These are phyloP conservation scores for Tetrapedia diversipes DNA, from an alignment of 2,888 invertebrate genomes.

Conservation along the genomic window DNA sequence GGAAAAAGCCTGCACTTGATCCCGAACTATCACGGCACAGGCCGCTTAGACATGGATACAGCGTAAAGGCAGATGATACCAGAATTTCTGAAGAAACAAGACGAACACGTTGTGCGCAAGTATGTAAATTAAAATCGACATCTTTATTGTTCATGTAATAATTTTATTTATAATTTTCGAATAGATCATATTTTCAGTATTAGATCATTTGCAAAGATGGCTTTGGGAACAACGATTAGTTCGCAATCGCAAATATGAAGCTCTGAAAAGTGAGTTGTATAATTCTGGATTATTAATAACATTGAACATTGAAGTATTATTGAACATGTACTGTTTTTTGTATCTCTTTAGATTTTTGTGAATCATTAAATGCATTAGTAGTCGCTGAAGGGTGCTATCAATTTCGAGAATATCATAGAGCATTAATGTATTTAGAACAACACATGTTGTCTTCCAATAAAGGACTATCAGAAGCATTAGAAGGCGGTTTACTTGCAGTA, in stretches of 20 bases:
- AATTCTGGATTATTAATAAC: neutral
- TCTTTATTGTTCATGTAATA: slow-evolving; percentile 11
- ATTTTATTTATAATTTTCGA: slow-evolving; percentile 40
- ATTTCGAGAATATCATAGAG: slow-evolving; percentile 90
- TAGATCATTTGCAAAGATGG: slow-evolving; percentile 92
- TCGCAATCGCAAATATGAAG: slow-evolving; percentile 69
- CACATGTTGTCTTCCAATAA: slow-evolving; percentile 85
- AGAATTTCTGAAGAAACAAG: slow-evolving; percentile 80
- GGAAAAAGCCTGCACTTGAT: slow-evolving; percentile 73
- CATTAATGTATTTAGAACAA: slow-evolving; percentile 90
- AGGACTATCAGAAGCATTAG: slow-evolving; percentile 75
- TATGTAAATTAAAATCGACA: slow-evolving; percentile 44
- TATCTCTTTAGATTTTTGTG: slow-evolving; percentile 76
- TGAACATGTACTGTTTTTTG: slow-evolving; percentile 65
- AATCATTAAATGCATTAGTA: slow-evolving; percentile 86
- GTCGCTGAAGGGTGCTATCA: slow-evolving; percentile 90
- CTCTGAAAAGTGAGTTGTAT: slow-evolving; percentile 69
- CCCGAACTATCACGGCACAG: slow-evolving; percentile 73
- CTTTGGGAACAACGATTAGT: slow-evolving; percentile 82
- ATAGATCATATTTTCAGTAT: slow-evolving; percentile 86
- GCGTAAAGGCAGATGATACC: slow-evolving; percentile 61
- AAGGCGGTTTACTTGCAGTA: slow-evolving; percentile 79
- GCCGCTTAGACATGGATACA: slow-evolving; percentile 73
- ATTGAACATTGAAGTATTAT: neutral
- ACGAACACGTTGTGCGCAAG: slow-evolving; percentile 79